Evolutionary conservation across 2,113 vertebrate species (phyloP).

Genomic region (Malurus melanocephalus): DNA sequence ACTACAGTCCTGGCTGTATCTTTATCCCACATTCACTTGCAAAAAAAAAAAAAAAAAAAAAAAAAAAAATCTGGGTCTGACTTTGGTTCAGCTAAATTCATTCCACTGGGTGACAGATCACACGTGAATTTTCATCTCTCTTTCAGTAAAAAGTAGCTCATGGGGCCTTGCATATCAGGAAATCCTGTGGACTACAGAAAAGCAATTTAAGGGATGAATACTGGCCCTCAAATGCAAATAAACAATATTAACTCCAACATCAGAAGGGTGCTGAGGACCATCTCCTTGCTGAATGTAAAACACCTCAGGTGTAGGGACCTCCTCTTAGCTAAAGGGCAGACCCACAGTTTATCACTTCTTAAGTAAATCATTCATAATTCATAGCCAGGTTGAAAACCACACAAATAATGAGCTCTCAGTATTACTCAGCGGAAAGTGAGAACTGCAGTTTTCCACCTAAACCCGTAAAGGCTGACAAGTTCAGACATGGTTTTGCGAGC

Average conservation of each 20-base stretch:
- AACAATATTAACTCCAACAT: background rate
- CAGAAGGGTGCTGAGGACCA: background rate
- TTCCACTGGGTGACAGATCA: background rate
- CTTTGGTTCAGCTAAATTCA: background rate
- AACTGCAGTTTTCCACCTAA: constrained; percentile 56
- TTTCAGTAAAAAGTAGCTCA: background rate
- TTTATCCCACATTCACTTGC: background rate
- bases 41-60: constrained; percentile 28
- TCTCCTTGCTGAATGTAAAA: background rate
- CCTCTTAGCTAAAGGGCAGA: background rate
- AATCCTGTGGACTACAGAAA: background rate
- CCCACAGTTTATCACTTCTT: constrained; percentile 5
- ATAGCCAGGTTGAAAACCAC: constrained; percentile 42
- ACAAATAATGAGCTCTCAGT: constrained; percentile 36
- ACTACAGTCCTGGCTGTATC: background rate
- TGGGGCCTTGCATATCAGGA: background rate
- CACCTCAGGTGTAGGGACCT: background rate
- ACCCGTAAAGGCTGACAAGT: constrained; percentile 43
- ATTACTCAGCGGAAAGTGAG: constrained; percentile 62
- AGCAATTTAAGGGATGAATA: background rate
- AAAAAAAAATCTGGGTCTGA: constrained; percentile 1
- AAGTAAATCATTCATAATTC: constrained; percentile 54
- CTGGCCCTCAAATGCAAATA: background rate
- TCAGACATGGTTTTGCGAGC: constrained; percentile 42
- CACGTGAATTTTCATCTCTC: background rate